Evolutionary conservation across 2,888 invertebrate species (phyloP).

Genomic region (Tricholauxania praeusta): DNA sequence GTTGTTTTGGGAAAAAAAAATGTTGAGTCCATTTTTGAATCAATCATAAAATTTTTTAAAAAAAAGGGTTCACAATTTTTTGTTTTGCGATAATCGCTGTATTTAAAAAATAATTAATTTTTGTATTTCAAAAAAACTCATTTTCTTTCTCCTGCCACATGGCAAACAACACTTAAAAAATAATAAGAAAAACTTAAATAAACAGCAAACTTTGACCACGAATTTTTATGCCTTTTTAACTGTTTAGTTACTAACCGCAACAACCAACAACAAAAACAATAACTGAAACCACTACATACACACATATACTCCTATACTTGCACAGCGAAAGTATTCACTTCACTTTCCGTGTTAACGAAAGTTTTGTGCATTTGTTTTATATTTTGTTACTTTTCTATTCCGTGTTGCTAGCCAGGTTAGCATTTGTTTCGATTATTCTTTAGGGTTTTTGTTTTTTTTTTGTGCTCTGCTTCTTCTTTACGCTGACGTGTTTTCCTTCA

Average conservation of each 20-base stretch:
- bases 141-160: too few species aligned
- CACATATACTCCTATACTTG: slow-evolving; percentile 23
- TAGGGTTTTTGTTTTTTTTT: not conserved
- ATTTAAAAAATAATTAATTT: too few species aligned
- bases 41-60: too few species aligned
- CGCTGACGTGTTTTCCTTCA: not conserved
- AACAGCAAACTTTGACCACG: not conserved
- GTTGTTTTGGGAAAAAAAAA: too few species aligned
- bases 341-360: slow-evolving; percentile 36
- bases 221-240: too few species aligned
- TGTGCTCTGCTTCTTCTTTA: not conserved
- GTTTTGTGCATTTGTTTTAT: not conserved
- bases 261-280: slow-evolving; percentile 1
- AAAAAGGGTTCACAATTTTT: too few species aligned
- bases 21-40: too few species aligned
- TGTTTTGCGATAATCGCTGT: too few species aligned
- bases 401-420: not conserved
- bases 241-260: slow-evolving; percentile 3
- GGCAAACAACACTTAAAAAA: too few species aligned
- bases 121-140: too few species aligned
- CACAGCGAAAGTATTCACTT: slow-evolving; percentile 37
- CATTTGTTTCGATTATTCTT: slow-evolving; percentile 13
- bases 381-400: not conserved
- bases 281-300: slow-evolving; percentile 5
- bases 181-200: not conserved